Evolutionary conservation across 1,140 invertebrate genomes (phyloP).

Genomic region (Sinonovacula constricta): DNA sequence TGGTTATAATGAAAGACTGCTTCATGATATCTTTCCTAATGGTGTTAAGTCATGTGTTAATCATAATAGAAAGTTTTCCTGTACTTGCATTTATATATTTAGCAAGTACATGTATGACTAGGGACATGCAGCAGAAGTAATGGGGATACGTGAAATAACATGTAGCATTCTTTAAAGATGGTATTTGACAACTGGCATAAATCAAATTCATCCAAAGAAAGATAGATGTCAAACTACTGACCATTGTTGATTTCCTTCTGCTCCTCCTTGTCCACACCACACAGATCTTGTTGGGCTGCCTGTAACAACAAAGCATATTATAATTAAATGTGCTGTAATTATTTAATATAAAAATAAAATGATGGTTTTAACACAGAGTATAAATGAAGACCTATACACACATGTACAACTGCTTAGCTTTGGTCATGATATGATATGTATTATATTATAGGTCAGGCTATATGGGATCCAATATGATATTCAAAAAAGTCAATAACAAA

Average conservation of each 20-base stretch:
- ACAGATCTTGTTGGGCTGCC: conserved; percentile 93
- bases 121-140: background rate
- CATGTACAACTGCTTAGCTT: no score
- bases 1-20: no score
- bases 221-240: conserved; percentile 55
- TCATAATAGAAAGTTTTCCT: background rate
- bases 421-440: no score
- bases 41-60: background rate
- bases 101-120: background rate
- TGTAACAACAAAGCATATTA: conserved; percentile 80
- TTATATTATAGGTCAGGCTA: no score
- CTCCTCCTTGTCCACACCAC: conserved; percentile 93
- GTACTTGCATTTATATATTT: background rate
- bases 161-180: conserved; percentile 3
- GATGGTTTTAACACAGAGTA: no score
- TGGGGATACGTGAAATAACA: background rate
- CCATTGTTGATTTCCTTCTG: conserved; percentile 82
- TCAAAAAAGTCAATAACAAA: no score
- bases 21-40: no score
- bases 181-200: background rate
- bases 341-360: no score
- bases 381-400: no score
- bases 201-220: background rate
- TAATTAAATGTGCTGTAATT: no score
- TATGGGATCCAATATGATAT: no score